A percentile compares a stretch with the other conserved stretches of the same genome.
These are phyloP conservation scores for Gisinianus flammeolus DNA, from an alignment of 2,888 invertebrate species.

Conservation along the genomic window DNA sequence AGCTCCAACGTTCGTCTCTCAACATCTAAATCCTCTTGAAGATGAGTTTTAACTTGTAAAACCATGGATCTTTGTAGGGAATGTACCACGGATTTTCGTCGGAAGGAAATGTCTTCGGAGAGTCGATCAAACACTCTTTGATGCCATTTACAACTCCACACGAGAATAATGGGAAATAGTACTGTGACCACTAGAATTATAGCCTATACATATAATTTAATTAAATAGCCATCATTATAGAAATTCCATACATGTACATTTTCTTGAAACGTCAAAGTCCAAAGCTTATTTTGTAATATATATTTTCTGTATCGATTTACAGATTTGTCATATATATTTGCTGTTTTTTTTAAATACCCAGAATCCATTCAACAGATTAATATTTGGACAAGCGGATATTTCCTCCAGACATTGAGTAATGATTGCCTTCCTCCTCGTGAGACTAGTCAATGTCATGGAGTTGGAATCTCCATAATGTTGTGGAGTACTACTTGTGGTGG, in stretches of 20 bases:
- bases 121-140: neutral
- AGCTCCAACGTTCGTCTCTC: constrained; percentile 6
- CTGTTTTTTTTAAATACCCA: neutral
- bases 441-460: neutral
- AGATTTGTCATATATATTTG: neutral
- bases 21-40: too few species aligned
- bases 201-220: too few species aligned
- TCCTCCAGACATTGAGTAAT: neutral
- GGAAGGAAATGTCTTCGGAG: neutral
- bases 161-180: neutral
- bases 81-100: constrained; percentile 7
- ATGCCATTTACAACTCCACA: constrained; percentile 19
- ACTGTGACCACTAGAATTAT: constrained; percentile 13
- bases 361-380: neutral
- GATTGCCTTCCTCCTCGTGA: neutral
- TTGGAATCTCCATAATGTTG: neutral
- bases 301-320: too few species aligned
- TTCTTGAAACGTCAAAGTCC: neutral
- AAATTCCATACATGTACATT: too few species aligned
- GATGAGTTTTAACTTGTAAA: constrained; percentile 3
- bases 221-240: too few species aligned
- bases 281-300: too few species aligned
- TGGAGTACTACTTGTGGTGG: neutral
- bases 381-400: neutral
- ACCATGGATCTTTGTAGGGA: constrained; percentile 19